These are phyloP conservation scores for Clarias macrocephalus DNA, from an alignment of 2,113 vertebrate genomes.

Conservation along the genomic window DNA sequence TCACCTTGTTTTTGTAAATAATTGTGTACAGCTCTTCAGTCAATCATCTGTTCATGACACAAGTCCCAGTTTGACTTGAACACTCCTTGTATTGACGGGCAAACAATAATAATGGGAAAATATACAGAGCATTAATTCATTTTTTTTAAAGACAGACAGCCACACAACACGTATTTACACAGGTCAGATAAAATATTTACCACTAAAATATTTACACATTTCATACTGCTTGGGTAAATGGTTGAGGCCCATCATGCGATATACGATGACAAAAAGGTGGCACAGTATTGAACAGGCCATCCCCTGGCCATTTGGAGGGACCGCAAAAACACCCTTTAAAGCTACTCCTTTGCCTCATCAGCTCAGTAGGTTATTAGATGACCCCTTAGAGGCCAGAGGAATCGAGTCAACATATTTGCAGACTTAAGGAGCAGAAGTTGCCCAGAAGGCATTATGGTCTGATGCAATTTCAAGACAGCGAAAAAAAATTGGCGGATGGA, in stretches of 20 bases:
- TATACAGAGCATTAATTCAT: background rate
- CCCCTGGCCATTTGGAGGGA: background rate
- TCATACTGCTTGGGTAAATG: background rate
- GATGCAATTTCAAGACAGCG: background rate
- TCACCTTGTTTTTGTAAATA: too few relatives aligned
- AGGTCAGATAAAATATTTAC: background rate
- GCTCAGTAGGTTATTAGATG: conserved; percentile 6
- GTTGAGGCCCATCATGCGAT: background rate
- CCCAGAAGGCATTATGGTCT: conserved; percentile 18
- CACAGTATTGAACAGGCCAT: too few relatives aligned
- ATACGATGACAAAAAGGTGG: background rate
- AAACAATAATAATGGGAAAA: background rate
- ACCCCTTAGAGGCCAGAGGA: background rate
- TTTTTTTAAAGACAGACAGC: background rate
- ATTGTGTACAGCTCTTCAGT: too few relatives aligned
- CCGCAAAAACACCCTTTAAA: background rate
- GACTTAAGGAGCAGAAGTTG: background rate
- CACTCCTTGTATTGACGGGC: background rate
- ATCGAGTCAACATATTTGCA: conserved; percentile 16
- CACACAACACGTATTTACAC: background rate
- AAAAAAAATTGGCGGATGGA: background rate
- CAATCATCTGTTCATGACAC: too few relatives aligned
- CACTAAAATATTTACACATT: background rate
- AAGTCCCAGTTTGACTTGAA: too few relatives aligned
- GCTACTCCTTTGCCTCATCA: background rate